Percentiles rank a stretch among this genome's conserved stretches.
Evolutionary conservation across 1,140 invertebrate species (phyloP).

Genomic region (Drosophila ercepeae): DNA sequence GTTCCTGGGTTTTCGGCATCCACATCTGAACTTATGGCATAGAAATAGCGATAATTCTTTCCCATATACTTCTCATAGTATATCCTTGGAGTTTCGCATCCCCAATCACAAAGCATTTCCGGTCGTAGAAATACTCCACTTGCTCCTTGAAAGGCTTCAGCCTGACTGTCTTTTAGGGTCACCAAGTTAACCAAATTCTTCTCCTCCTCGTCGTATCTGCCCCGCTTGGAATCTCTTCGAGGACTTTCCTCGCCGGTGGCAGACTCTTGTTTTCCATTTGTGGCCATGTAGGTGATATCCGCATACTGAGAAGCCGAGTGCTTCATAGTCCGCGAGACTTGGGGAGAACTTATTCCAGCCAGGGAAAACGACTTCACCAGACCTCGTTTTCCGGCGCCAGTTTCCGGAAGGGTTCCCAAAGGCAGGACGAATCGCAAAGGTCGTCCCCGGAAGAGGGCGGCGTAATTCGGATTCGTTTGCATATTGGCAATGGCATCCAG

Average conservation of each 20-base stretch:
- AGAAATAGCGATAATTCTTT: conserved; percentile 92
- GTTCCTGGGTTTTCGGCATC: conserved; percentile 91
- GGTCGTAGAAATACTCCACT: conserved; percentile 86
- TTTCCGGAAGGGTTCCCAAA: conserved; percentile 27
- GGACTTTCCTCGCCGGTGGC: conserved; percentile 4
- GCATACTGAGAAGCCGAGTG: conserved; percentile 71
- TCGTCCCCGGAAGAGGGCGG: conserved; percentile 90
- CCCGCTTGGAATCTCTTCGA: conserved; percentile 15
- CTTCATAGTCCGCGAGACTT: conserved; percentile 40
- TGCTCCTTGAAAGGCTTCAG: conserved; percentile 84
- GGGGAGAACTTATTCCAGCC: conserved; percentile 42
- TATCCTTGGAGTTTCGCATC: conserved; percentile 93
- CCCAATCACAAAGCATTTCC: conserved; percentile 89
- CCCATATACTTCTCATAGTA: conserved; percentile 87
- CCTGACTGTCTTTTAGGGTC: conserved; percentile 83
- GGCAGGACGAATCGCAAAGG: conserved; percentile 90
- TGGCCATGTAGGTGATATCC: conserved; percentile 67
- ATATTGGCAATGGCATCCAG: conserved; percentile 91
- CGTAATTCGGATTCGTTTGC: conserved; percentile 91
- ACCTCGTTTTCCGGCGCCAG: conserved; percentile 9
- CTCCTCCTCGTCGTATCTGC: conserved; percentile 26
- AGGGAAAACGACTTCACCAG: conserved; percentile 73
- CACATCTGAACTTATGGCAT: conserved; percentile 94
- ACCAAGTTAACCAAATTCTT: conserved; percentile 84
- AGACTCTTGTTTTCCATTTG: conserved; percentile 46